These are phyloP conservation scores for Arenaria interpres DNA, from an alignment of 2,113 vertebrate genomes.

Conservation along the genomic window DNA sequence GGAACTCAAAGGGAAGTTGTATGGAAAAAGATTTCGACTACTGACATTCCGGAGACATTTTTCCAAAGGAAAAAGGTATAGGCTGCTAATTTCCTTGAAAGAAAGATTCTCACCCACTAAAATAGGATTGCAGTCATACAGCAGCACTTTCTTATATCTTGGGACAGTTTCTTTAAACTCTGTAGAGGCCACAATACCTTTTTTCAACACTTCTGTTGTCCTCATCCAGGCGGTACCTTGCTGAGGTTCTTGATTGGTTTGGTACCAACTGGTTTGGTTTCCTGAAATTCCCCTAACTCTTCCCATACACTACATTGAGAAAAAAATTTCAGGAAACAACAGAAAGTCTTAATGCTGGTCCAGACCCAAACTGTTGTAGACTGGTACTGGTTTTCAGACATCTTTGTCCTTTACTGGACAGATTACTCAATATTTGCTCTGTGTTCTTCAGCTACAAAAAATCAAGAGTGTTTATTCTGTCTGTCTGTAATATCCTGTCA, in stretches of 20 bases:
- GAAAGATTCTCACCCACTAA: background rate
- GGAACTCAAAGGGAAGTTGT: background rate
- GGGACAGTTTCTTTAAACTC: background rate
- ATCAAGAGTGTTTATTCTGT: background rate
- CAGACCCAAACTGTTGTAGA: background rate
- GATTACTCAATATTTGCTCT: background rate
- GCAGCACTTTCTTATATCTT: background rate
- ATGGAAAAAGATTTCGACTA: background rate
- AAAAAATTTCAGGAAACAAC: background rate
- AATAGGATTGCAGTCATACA: background rate
- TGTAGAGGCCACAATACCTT: background rate
- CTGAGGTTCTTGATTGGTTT: background rate
- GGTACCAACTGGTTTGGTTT: too few relatives aligned
- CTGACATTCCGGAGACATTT: background rate
- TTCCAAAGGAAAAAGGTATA: background rate
- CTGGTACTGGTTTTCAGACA: background rate
- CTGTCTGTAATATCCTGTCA: background rate
- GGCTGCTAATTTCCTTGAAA: background rate
- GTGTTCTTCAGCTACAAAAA: background rate
- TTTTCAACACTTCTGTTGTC: background rate
- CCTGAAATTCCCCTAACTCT: background rate
- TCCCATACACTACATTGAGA: background rate
- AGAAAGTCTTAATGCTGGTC: background rate
- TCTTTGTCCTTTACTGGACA: background rate
- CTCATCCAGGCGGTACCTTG: background rate